These are phyloP conservation scores for Clavelina lepadiformis DNA, from an alignment of 23 tunicate genomes.

Conservation along the genomic window DNA sequence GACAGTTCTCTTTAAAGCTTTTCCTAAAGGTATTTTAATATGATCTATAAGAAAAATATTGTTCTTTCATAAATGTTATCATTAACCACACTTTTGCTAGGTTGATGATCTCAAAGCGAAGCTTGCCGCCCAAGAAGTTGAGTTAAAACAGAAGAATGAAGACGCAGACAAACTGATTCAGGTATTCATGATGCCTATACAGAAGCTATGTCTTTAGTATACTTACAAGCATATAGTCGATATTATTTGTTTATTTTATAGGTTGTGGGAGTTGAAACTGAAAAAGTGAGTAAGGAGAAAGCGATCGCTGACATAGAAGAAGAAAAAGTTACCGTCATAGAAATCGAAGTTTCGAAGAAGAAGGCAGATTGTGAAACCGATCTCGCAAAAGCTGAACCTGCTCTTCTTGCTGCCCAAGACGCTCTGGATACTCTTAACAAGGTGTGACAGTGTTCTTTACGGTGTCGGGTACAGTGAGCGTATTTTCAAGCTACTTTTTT, in stretches of 20 bases:
- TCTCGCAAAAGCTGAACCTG: conserved; percentile 97
- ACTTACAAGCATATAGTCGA: too few relatives aligned
- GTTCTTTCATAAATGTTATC: too few relatives aligned
- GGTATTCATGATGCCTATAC: too few relatives aligned
- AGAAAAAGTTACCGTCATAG: conserved; percentile 82
- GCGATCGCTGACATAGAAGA: conserved; percentile 91
- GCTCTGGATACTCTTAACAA: conserved; percentile 93
- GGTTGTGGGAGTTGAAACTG: conserved; percentile 96
- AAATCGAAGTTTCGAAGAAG: conserved; percentile 79
- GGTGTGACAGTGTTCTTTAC: too few relatives aligned
- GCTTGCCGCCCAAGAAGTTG: conserved; percentile 94
- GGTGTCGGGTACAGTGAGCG: too few relatives aligned
- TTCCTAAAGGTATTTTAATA: too few relatives aligned
- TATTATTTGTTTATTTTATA: too few relatives aligned
- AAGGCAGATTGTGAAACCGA: conserved; percentile 73
- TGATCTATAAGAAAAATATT: too few relatives aligned
- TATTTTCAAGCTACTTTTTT: too few relatives aligned
- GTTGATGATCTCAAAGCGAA: conserved; percentile 96
- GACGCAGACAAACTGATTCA: conserved; percentile 96
- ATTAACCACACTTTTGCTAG: too few relatives aligned
- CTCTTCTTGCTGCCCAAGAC: conserved; percentile 86
- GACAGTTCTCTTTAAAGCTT: too few relatives aligned
- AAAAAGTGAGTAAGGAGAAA: conserved; percentile 88
- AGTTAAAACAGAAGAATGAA: conserved; percentile 92
- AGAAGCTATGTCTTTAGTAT: too few relatives aligned